Evolutionary conservation across 1,140 invertebrate species (phyloP), one percentile per base, ranked within the genome.

Genomic region (Oreohelix idahoensis): DNA sequence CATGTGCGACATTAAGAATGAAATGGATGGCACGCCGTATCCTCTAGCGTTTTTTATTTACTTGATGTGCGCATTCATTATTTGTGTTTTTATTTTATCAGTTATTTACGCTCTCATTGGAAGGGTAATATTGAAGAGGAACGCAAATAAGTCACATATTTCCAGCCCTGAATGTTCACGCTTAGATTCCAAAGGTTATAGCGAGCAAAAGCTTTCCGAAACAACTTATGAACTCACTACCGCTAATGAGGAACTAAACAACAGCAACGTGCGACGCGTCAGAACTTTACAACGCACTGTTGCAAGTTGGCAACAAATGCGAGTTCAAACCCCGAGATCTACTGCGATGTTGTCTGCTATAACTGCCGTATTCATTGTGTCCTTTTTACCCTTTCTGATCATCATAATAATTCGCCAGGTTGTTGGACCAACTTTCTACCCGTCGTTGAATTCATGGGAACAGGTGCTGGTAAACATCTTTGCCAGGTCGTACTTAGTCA

Each of bases 341-440:
- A 89, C 89, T 29, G 42, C 89, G 5, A 87, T 89, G 45, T 87
- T 91, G 49, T 88, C 87, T 42, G 86, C 87, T 4, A 89, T 91
- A 1, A 90, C 89, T 10, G 81, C 88, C 26, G 86, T 89, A 5
- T 91, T 88, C 79, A 75, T 91, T 42, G 26, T 89, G 10, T 88
- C 89, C 23, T 91, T 90, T 84, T 42, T 91, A n/a, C 90, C 90
- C 20, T 89, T 88, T 82, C 81, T 91, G 15, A 86, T 86, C 39
- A 86, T 90, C 66, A 79, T 80, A 20, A 85, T 78, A 49, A 79
- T 86, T 32, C 78, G 86, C 2, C 78, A 83, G 38, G 63, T 73
- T 36, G 10, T 49, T 0, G 86, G 86, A 2, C 70, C 75, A 23
- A 29, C 63, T 0, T 79, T 83, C 29, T 87, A 83, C 75, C 53